Evolutionary conservation across 2,888 invertebrate genomes (phyloP), one percentile per base, ranked within the genome.

Genomic region (Trissoscelio sp.): DNA sequence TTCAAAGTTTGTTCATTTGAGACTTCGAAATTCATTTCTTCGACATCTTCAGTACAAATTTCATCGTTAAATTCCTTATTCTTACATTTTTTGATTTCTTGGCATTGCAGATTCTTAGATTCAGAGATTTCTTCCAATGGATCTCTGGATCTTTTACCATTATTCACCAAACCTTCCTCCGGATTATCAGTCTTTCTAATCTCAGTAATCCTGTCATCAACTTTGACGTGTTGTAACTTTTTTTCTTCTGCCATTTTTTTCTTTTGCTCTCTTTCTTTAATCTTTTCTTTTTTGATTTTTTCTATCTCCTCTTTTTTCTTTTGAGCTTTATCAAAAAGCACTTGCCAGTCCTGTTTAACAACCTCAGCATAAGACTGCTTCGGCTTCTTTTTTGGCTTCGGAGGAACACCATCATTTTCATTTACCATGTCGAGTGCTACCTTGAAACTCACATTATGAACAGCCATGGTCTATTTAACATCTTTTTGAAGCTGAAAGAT

Each of bases 381-480:
- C n/a, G n/a, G n/a, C n/a, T n/a, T n/a, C n/a, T 31, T 44, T 16
- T 14, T 16, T 14, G 62, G 62, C 16, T 14, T 16, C 7, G 62
- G 62, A 6, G 62, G 44, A 3, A 46, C 18, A 16, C 44, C 62
- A 2, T 18, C 28, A 46, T 62, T 24, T 28, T 62, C 16, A 28
- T 46, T n/a, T 2, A 58, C 6, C 14, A 62, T 3, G 6, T 44
- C n/a, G 2, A 28, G 5, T 7, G 28, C 62, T 12, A 28, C 12
- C 11, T 44, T 44, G 5, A n/a, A 18, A 12, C 14, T 18, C 0
- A 46, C 11, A 44, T 62, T 46, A 9, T 62, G 62, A 1, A 7
- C 24, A 5, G 62, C 62, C 62, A 62, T 58, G 5, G 24, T 39
- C 18, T 9, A 16, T 28, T 62, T 62, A 16, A 62, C 14, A 28